These are phyloP conservation scores for Thymelicus lineola DNA, from an alignment of 2,888 invertebrate genomes.

Conservation along the genomic window DNA sequence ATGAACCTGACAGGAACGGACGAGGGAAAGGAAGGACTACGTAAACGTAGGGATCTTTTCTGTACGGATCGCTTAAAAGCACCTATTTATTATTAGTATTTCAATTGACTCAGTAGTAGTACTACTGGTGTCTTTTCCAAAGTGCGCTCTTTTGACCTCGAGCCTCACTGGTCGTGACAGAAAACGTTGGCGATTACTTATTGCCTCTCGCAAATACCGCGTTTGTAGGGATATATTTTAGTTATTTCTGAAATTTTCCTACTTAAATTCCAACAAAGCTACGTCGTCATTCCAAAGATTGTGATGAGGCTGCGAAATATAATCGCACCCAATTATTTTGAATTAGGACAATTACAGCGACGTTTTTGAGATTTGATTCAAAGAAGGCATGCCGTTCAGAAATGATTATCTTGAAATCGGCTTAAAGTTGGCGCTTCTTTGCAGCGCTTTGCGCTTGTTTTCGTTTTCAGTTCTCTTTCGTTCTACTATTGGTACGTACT, in stretches of 20 bases:
- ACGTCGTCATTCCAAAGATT: slow-evolving; percentile 8
- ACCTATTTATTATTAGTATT: slow-evolving; percentile 49
- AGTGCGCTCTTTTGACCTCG: slow-evolving; percentile 51
- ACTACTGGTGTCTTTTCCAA: slow-evolving; percentile 38
- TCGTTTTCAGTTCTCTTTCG: background rate
- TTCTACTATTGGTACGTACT: too few relatives aligned
- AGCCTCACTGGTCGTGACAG: slow-evolving; percentile 46
- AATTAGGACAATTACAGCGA: background rate
- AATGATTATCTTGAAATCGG: background rate
- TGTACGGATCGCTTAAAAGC: background rate
- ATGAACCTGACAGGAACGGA: background rate
- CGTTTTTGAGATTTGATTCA: background rate
- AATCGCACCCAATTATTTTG: slow-evolving; percentile 6
- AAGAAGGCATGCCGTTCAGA: background rate
- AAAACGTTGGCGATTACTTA: slow-evolving; percentile 22
- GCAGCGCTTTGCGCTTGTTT: background rate
- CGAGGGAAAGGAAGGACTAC: background rate
- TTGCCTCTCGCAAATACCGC: slow-evolving; percentile 19
- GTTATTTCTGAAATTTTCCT: slow-evolving; percentile 18
- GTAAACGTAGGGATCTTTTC: background rate
- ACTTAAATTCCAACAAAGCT: slow-evolving; percentile 2
- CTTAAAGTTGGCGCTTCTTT: background rate
- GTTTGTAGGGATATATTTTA: slow-evolving; percentile 21
- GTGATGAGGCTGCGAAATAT: slow-evolving; percentile 17
- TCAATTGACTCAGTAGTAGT: slow-evolving; percentile 63